Evolutionary conservation across 2,113 vertebrate species (phyloP), one percentile per base, ranked within the genome.

Genomic region (Gambusia holbrooki): DNA sequence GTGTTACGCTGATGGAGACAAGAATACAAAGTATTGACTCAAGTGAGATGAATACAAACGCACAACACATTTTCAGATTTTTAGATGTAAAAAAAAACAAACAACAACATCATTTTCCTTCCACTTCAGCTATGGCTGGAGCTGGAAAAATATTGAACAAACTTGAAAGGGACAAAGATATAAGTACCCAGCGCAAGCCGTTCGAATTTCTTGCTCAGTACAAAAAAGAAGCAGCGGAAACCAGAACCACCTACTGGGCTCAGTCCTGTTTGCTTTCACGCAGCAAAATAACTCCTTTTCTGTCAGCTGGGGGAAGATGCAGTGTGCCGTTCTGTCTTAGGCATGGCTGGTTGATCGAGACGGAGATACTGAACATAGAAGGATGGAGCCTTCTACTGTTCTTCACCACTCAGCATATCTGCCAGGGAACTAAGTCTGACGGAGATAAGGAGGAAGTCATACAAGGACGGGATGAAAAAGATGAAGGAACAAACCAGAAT

Each of bases 201-300:
- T 73, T 74, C 77, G 72, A 66, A 62, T 30, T 88, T 86, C 76
- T 73, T 71, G 69, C 81, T 81, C 29, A 65, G 30, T 1, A 73
- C 62, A 32, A 29, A 58, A 64, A 28, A 58, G 66, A 74, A 62
- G 62, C 76, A 77, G 76, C 63, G 40, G 66, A 84, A 71, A 68
- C 69, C 51, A 82, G 54, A 71, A 83, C 65, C 74, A 73, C 85
- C 81, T 68, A 75, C 77, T 69, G 84, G 45, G 62, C 62, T 27
- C 64, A 76, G 40, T 67, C 71, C 63, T 82, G 82, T 85, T 87
- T 83, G 69, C 42, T 76, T 79, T 22, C 51, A 37, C 42, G 25
- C 25, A 69, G 40, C 78, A 71, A 84, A 48, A 89, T 71, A 84
- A 80, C 85, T 71, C 70, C 51, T 45, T 71, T 83, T 51, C 70